These are phyloP conservation scores for Cynocephalus volans DNA, from an alignment of 2,113 vertebrate species.

Conservation along the genomic window DNA sequence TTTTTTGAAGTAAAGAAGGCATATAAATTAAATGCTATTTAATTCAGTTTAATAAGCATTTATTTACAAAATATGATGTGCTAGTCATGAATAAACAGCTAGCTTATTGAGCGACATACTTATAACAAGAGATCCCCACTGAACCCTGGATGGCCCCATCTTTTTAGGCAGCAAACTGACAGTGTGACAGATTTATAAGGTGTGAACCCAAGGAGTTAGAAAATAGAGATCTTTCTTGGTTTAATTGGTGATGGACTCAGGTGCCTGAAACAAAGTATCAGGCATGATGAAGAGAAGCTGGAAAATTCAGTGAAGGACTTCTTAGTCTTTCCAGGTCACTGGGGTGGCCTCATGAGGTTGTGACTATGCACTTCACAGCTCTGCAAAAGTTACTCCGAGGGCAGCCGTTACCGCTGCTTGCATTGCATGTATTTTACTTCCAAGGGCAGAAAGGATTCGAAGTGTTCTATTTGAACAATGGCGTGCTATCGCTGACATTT, in stretches of 20 bases:
- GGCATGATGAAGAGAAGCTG: background rate
- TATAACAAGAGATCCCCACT: background rate
- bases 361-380: background rate
- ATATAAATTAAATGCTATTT: background rate
- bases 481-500: background rate
- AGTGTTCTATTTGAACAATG: background rate
- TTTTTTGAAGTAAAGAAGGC: background rate
- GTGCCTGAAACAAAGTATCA: background rate
- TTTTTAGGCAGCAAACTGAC: background rate
- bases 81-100: background rate
- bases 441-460: background rate
- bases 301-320: background rate
- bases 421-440: background rate
- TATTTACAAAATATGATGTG: background rate
- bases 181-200: background rate
- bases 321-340: background rate
- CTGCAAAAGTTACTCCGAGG: background rate
- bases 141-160: background rate
- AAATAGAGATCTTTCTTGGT: background rate
- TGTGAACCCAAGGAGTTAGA: background rate
- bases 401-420: background rate
- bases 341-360: background rate
- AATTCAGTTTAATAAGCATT: slow-evolving; percentile 3
- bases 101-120: background rate
- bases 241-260: background rate